Base-by-base conservation (phyloP, 2,797 vertebrate species). In the Galago senegalensis region DNA sequence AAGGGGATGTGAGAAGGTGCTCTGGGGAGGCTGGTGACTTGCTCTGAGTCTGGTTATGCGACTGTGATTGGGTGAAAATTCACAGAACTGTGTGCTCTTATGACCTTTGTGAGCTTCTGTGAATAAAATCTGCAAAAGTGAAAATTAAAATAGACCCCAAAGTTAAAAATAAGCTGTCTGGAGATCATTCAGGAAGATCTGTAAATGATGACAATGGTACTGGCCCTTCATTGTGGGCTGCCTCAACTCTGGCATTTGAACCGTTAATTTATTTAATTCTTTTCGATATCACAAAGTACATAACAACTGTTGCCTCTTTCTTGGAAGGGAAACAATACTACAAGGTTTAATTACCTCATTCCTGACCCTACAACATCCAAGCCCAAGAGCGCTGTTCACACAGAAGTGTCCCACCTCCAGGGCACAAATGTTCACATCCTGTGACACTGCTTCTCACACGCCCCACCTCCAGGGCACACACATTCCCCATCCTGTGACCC, bases 221-320 rank as follows among this genome's bases (percentile, higher is more conserved):
- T 31, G 23, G 37, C n/a, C 69, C 5, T 60, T 80, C 60, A 27
- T 43, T 43, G 18, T 11, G 72, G 37, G 37, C 23, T 49, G 89
- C 58, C 85, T 37, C 46, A 13, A 72, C 23, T 60, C 49, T 60
- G 29, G 2, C 8, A 73, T 43, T 92, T 90, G 60, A 43, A 72
- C 81, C 37, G 80, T 27, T 87, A 2, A 3, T 80, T 73, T 90
- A 88, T 34, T 84, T 13, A 89, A 75, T 92, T 90, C 73, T 84
- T 53, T 53, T 93, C 75, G 75, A 46, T 5, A 76, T 46, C 69
- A 89, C 13, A 82, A 72, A 58, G 53, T 3, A 2, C 75, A 91
- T 43, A 69, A 69, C 16, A 79, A 81, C 60, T 56, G 31, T 76
- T 49, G 67, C 12, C 29, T n/a, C 23, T 43, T 37, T 60, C 77